Evolutionary conservation across 2,888 invertebrate genomes (phyloP).

Genomic region (Cosmia pyralina): DNA sequence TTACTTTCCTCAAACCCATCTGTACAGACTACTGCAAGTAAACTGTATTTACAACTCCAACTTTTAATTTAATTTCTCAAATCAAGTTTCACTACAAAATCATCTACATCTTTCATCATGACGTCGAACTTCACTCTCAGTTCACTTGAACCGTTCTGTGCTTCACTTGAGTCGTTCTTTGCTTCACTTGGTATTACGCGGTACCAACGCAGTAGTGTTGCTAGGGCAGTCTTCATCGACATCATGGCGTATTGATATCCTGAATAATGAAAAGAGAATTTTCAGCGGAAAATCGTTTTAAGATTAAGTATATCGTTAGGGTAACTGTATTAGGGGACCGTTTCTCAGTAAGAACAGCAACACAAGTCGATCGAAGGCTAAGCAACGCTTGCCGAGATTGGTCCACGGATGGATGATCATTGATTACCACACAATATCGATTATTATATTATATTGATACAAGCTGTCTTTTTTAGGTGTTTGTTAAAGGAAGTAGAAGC

Average conservation of each 20-base stretch:
- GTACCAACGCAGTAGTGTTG: slow-evolving; percentile 73
- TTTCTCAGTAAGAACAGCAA: no score
- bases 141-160: background rate
- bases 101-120: slow-evolving; percentile 68
- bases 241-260: slow-evolving; percentile 76
- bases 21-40: background rate
- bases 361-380: no score
- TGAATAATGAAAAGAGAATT: no score
- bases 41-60: background rate
- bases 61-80: slow-evolving; percentile 17
- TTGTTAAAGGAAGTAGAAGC: no score
- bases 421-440: no score
- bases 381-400: no score
- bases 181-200: slow-evolving; percentile 53
- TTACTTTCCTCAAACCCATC: background rate
- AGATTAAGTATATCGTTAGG: no score
- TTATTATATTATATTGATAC: no score
- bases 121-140: slow-evolving; percentile 65
- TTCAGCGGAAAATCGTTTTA: no score
- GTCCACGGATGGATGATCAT: no score
- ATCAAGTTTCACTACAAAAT: slow-evolving; percentile 32
- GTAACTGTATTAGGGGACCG: no score
- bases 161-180: background rate
- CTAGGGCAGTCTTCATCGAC: slow-evolving; percentile 79
- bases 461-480: no score